phyloP scores from a whole-genome alignment of 2,797 vertebrate genomes.

The Ptychobarbus kaznakovi region DNA sequence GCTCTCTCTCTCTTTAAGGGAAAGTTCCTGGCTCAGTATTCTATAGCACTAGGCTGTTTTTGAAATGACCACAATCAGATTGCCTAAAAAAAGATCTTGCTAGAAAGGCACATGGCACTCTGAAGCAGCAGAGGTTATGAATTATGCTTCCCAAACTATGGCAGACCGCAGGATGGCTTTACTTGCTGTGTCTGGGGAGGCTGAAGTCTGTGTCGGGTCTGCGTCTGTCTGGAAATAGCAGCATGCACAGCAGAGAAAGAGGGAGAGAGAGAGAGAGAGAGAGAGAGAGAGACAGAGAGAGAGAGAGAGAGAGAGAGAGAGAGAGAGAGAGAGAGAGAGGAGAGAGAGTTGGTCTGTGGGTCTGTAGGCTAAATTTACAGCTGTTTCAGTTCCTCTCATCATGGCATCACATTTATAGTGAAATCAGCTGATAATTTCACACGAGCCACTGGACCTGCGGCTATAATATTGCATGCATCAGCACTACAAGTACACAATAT shows the following conservation, averaged over 20 bases:
- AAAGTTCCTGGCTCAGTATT: background rate
- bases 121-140: slow-evolving; percentile 59
- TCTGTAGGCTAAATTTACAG: slow-evolving; percentile 48
- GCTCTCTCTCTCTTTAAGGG: slow-evolving; percentile 26
- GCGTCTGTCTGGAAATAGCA: slow-evolving; percentile 59
- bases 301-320: background rate
- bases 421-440: slow-evolving; percentile 21
- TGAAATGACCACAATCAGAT: slow-evolving; percentile 37
- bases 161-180: slow-evolving; percentile 57
- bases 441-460: background rate
- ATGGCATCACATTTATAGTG: background rate
- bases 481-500: background rate
- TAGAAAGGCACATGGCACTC: slow-evolving; percentile 47
- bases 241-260: background rate
- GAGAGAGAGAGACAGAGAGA: background rate
- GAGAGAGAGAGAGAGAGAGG: background rate
- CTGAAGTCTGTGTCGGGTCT: slow-evolving; percentile 50
- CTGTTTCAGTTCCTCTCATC: slow-evolving; percentile 39
- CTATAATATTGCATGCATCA: slow-evolving; percentile 3
- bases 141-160: slow-evolving; percentile 61
- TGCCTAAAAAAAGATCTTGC: slow-evolving; percentile 49
- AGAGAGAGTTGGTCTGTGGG: background rate
- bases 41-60: slow-evolving; percentile 14
- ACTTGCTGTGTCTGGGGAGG: slow-evolving; percentile 31
- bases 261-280: background rate